Base-by-base conservation (phyloP, 1,140 invertebrate genomes). In the Periplaneta americana region DNA sequence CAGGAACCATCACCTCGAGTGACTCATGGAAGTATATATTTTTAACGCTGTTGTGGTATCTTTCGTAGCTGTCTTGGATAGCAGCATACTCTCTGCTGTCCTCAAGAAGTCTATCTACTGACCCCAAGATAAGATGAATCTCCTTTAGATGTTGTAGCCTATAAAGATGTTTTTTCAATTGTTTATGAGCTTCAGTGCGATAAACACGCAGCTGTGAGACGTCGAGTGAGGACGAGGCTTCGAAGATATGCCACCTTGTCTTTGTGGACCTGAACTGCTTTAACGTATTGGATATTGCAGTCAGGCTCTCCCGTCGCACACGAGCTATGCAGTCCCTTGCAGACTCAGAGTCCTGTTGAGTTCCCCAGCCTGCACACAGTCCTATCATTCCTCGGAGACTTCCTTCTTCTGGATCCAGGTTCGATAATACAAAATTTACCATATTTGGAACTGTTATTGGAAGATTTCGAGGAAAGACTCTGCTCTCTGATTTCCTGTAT, bases 401-500 rank as follows among this genome's bases (percentile, higher is more conserved):
- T 15, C 86, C 84, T 82, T 89, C 87, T 37, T 83, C 86, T 2
- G 84, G 32, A 48, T 91, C 87, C 75, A 95, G 87, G 86, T 94
- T 92, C 1, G 92, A 90, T 74, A 96, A 86, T 9, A 96, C 91
- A 85, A 96, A 95, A 79, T 92, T 92, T 34, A 95, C 86, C 39
- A 96, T 87, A 86, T 94, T 95, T 82, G 92, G 87, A 36, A 93
- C 88, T 22, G 92, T 93, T 31, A 95, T 89, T 66, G 92, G 91
- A 39, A 91, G 85, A 74, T 88, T 86, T 80, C 88, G 87, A 22
- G 95, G 93, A 87, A 93, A 96, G 33, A 92, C 88, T 75, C 93
- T 90, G 86, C 93, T 96, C 83, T 96, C 94, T 57, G 91, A 90
- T 90, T 95, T 95, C 83, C 93, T 94, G 84, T 78, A 91, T 89